Evolutionary conservation across 2,113 vertebrate species (phyloP).

Genomic region (Dendrocopos noguchii): DNA sequence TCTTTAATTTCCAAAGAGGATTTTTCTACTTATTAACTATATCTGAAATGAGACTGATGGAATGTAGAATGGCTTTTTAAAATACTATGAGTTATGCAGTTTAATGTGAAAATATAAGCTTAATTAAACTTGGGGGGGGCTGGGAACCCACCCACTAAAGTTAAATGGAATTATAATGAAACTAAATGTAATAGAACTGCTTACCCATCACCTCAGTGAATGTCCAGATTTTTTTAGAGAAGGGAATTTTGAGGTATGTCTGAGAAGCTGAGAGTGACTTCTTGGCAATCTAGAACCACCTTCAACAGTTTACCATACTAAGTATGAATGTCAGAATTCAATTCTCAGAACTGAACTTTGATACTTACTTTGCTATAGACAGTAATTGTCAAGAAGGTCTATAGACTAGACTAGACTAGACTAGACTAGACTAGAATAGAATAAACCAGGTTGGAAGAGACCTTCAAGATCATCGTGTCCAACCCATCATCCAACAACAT

Average conservation of each 20-base stretch:
- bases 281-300: background rate
- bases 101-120: slow-evolving; percentile 12
- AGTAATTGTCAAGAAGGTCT: background rate
- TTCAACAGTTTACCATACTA: background rate
- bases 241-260: background rate
- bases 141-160: background rate
- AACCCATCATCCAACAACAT: too few relatives aligned
- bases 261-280: background rate
- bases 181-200: background rate
- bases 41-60: slow-evolving; percentile 12
- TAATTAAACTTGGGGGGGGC: slow-evolving; percentile 2
- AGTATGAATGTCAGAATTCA: background rate
- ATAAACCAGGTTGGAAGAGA: too few relatives aligned
- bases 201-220: background rate
- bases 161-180: slow-evolving; percentile 3
- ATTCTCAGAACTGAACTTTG: background rate
- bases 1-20: slow-evolving; percentile 34
- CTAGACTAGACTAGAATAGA: too few relatives aligned
- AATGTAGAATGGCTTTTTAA: background rate
- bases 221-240: background rate
- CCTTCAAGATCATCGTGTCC: too few relatives aligned
- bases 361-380: background rate
- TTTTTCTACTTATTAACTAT: slow-evolving; percentile 49
- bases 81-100: background rate
- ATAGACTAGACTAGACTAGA: too few relatives aligned